These are phyloP conservation scores for Eumeta japonica DNA, from an alignment of 1,140 invertebrate genomes.

Conservation along the genomic window DNA sequence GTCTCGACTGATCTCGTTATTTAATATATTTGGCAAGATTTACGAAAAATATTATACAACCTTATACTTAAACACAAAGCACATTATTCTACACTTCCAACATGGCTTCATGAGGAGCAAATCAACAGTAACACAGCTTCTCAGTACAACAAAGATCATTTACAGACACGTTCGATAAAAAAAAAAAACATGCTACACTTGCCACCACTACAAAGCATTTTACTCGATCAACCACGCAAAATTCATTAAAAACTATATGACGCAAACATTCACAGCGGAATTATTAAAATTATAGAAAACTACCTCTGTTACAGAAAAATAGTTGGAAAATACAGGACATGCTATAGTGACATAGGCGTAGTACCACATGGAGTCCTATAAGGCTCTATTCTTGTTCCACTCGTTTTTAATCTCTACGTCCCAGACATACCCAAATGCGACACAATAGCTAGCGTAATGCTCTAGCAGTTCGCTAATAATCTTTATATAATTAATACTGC, in stretches of 20 bases:
- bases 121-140: no score
- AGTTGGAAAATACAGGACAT: conserved; percentile 2
- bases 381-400: conserved; percentile 5
- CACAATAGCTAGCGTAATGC: no score
- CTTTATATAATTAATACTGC: no score
- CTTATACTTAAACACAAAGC: no score
- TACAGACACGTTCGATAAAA: conserved; percentile 2
- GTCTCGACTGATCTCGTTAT: no score
- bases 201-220: conserved; percentile 6
- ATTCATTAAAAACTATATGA: conserved; percentile 3
- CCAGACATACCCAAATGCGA: no score
- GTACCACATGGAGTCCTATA: conserved; percentile 7
- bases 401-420: conserved; percentile 5
- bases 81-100: conserved; percentile 5
- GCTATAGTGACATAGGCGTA: not conserved
- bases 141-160: conserved; percentile 4
- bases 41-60: no score
- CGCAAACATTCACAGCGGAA: conserved; percentile 1
- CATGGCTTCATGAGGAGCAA: conserved; percentile 8
- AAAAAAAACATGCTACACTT: conserved; percentile 5
- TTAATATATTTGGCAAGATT: no score
- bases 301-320: conserved; percentile 4
- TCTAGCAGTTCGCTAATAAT: no score
- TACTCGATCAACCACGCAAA: conserved; percentile 7
- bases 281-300: conserved; percentile 6